phyloP scores from a whole-genome alignment of 2,888 invertebrate genomes.

The Cephus pulcher region DNA sequence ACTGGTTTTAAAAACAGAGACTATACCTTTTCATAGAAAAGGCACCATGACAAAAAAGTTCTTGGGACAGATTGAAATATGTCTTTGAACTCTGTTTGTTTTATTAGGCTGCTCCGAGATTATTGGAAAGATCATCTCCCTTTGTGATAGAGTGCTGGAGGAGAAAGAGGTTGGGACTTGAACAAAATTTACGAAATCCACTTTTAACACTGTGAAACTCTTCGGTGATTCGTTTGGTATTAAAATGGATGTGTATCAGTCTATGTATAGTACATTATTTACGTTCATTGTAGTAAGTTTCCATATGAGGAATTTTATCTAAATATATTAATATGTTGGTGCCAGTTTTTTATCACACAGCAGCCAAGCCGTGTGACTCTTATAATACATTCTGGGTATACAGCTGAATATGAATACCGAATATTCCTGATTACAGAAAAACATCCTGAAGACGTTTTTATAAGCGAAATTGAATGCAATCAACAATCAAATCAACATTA shows the following conservation, averaged over 20 bases:
- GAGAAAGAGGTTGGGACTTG: background rate
- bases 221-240: background rate
- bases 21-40: background rate
- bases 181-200: background rate
- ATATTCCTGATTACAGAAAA: background rate
- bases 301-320: background rate
- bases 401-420: background rate
- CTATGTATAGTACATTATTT: background rate
- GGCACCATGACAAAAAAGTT: background rate
- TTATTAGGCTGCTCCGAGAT: background rate
- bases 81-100: background rate
- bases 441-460: background rate
- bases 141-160: background rate
- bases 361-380: background rate
- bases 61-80: background rate
- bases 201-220: background rate
- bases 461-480: background rate
- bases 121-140: background rate
- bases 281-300: background rate
- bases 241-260: background rate
- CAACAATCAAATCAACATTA: background rate
- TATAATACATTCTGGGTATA: background rate
- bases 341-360: background rate
- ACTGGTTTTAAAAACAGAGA: background rate
- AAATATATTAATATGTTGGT: background rate